These are phyloP conservation scores for Leucophenga varia DNA, from an alignment of 1,140 invertebrate species.

Conservation along the genomic window DNA sequence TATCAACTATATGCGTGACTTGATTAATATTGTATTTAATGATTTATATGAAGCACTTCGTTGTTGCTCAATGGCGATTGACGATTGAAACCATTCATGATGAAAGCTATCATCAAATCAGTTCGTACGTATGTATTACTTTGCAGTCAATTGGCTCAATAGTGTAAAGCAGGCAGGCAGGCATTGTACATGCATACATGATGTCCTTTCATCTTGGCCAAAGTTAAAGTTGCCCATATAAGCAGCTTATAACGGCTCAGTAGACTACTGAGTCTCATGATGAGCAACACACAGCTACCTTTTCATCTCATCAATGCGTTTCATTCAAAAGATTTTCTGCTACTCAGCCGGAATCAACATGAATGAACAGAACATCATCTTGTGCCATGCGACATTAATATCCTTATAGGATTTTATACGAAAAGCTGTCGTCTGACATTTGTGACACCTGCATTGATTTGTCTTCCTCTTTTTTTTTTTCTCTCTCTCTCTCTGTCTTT, in stretches of 20 bases:
- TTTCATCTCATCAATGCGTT: too few relatives aligned
- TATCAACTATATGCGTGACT: too few relatives aligned
- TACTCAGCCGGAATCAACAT: too few relatives aligned
- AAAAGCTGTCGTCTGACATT: constrained; percentile 51
- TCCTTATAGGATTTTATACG: constrained; percentile 22
- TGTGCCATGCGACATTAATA: constrained; percentile 47
- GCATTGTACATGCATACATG: not conserved
- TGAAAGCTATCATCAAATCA: not conserved
- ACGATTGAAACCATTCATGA: not conserved
- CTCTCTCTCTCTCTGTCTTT: constrained; percentile 10
- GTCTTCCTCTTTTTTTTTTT: constrained; percentile 48
- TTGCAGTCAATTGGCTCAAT: constrained; percentile 1
- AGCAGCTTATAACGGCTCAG: too few relatives aligned
- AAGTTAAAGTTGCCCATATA: constrained; percentile 35
- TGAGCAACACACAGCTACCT: too few relatives aligned
- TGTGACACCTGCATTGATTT: constrained; percentile 54
- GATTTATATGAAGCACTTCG: constrained; percentile 52
- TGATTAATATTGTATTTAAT: constrained; percentile 53
- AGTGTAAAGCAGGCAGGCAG: not conserved
- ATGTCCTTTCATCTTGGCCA: constrained; percentile 21
- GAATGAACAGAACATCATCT: too few relatives aligned
- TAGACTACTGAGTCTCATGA: constrained; percentile 12
- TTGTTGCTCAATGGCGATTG: constrained; percentile 51
- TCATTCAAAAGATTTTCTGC: too few relatives aligned
- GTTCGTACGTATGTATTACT: too few relatives aligned